phyloP scores from a whole-genome alignment of 2,888 invertebrate species.

The Drosophila macrospina region DNA sequence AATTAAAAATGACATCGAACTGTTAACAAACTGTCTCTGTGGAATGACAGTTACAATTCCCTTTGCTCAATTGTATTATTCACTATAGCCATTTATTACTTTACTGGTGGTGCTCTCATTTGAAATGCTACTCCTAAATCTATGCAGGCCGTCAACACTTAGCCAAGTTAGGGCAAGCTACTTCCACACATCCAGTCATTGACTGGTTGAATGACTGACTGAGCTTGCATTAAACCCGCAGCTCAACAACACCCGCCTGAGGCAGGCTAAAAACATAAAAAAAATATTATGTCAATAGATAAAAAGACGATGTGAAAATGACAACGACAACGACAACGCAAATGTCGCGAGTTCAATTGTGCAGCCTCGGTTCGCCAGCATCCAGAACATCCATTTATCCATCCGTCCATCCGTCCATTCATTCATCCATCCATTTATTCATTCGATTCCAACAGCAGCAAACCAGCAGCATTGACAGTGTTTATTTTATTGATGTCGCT shows the following conservation, averaged over 20 bases:
- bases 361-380: conserved; percentile 42
- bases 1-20: neutral
- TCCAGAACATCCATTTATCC: conserved; percentile 51
- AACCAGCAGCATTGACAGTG: conserved; percentile 59
- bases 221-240: conserved; percentile 45
- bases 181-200: conserved; percentile 24
- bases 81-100: conserved; percentile 27
- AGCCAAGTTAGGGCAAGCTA: conserved; percentile 59
- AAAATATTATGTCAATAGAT: conserved; percentile 81
- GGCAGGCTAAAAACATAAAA: conserved; percentile 17
- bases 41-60: neutral
- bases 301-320: conserved; percentile 70
- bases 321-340: conserved; percentile 44
- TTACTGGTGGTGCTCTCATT: conserved; percentile 42
- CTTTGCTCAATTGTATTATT: neutral
- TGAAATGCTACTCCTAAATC: conserved; percentile 62
- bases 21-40: neutral
- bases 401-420: conserved; percentile 20
- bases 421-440: conserved; percentile 13
- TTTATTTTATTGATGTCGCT: conserved; percentile 79
- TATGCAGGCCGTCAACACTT: conserved; percentile 70
- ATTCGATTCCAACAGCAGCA: conserved; percentile 18
- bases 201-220: conserved; percentile 35
- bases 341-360: conserved; percentile 77
- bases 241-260: conserved; percentile 50